Base-by-base conservation (phyloP, 2,797 vertebrate genomes). In the Sebastes kiyomatsui region DNA sequence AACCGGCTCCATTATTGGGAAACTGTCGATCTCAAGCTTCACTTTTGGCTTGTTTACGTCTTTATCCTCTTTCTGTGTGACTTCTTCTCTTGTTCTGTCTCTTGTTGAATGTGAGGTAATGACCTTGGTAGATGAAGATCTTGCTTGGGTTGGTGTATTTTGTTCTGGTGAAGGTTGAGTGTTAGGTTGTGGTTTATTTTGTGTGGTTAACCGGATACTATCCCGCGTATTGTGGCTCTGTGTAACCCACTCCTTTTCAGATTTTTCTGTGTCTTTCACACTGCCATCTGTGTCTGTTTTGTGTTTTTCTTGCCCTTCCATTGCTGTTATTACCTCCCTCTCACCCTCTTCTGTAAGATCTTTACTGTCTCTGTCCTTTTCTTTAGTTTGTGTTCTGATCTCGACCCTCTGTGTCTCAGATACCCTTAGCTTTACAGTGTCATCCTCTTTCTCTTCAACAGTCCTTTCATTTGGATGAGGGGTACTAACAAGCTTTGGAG, bases 1-100 rank as follows among this genome's bases (percentile, higher is more conserved):
- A 72, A 94, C 28, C 16, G 93, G 93, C 18, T 95, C 90, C 74
- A 84, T 84, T 32, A 90, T 1, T 12, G 90, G 90, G 27, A 84
- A 85, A 67, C 10, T 65, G 54, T 79, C 59, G 20, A 14, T 80
- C 28, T 90, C 84, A 58, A 87, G 80, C 68, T 85, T 84, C 23
- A 10, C 72, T 71, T 42, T 79, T 60, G 88, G 56, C 22, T 82
- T 90, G 52, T 80, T 60, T 27, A 35, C 7, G 0, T 76, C 42
- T 70, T 80, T 66, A 32, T 79, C 46, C 22, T 76, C 16, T 66
- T 38, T 60, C 13, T 68, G 61, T 72, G 65, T 74, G n/a, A 66
- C 56, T 7, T 88, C 75, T 12, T 87, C 69, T 78, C 12, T 75
- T 60, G 56, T 65, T 75, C 61, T 84, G 49, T 33, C 67, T 78